Evolutionary conservation across 2,113 vertebrate species (phyloP).

Genomic region (Enhydra lutris): DNA sequence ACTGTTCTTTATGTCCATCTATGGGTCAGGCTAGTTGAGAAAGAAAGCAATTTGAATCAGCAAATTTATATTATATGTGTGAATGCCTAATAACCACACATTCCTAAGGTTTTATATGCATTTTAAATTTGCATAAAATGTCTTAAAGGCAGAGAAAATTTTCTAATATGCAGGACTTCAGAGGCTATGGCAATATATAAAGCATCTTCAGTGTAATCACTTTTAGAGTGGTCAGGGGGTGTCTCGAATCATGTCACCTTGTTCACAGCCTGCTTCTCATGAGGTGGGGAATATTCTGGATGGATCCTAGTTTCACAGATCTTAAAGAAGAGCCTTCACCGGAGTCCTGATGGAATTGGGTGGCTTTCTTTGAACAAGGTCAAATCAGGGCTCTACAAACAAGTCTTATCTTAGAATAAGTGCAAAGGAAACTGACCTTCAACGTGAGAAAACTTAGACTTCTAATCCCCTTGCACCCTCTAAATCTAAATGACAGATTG

Average conservation of each 20-base stretch:
- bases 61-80: neutral
- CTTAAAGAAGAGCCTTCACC: neutral
- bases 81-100: neutral
- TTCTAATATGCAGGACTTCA: neutral
- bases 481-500: neutral
- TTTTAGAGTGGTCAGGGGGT: neutral
- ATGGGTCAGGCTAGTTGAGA: neutral
- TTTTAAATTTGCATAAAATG: neutral
- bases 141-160: neutral
- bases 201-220: neutral
- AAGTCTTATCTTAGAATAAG: neutral
- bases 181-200: neutral
- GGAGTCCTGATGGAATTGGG: neutral
- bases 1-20: neutral
- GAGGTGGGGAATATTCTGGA: neutral
- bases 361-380: neutral
- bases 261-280: neutral
- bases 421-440: neutral
- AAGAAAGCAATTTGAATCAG: neutral
- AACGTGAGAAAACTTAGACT: neutral
- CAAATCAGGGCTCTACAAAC: neutral
- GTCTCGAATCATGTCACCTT: neutral
- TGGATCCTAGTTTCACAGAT: neutral
- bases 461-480: neutral
- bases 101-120: neutral